Conservation (phyloP, 2,797 vertebrate genomes). For the Furcifer pardalis region DNA sequence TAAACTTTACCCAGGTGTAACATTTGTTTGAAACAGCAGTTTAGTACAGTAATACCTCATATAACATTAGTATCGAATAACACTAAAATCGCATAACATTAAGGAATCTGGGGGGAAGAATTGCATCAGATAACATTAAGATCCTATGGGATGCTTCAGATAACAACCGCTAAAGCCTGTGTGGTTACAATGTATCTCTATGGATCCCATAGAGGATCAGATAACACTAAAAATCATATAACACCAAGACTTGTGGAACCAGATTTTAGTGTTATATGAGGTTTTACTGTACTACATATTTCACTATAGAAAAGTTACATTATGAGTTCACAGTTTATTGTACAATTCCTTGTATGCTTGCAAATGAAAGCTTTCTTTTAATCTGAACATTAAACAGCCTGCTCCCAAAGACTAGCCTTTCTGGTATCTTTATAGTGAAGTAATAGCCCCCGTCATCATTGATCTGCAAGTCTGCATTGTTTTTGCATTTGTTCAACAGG, state of each 20-base stretch:
- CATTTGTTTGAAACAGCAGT: not conserved
- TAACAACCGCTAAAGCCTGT: too few relatives aligned
- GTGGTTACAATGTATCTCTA: too few relatives aligned
- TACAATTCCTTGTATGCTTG: not conserved
- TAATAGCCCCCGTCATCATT: slow-evolving; percentile 42
- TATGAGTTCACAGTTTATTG: not conserved
- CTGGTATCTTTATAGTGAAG: slow-evolving; percentile 26
- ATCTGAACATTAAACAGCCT: not conserved
- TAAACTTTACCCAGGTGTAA: not conserved
- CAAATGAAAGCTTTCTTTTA: slow-evolving; percentile 3
- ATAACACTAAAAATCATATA: too few relatives aligned
- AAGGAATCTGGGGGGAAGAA: too few relatives aligned
- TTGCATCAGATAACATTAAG: too few relatives aligned
- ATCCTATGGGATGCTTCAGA: too few relatives aligned
- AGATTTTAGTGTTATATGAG: too few relatives aligned
- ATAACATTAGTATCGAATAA: too few relatives aligned
- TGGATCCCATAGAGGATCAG: too few relatives aligned
- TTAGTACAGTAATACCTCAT: too few relatives aligned
- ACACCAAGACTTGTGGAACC: too few relatives aligned
- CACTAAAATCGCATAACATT: too few relatives aligned
- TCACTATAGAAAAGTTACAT: not conserved
- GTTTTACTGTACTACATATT: not conserved
- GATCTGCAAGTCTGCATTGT: slow-evolving; percentile 35
- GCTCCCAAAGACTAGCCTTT: slow-evolving; percentile 32
- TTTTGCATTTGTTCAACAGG: slow-evolving; percentile 25